Evolutionary conservation across 1,140 invertebrate genomes (phyloP), one percentile per base, ranked within the genome.

Genomic region (Ooceraea biroi): DNA sequence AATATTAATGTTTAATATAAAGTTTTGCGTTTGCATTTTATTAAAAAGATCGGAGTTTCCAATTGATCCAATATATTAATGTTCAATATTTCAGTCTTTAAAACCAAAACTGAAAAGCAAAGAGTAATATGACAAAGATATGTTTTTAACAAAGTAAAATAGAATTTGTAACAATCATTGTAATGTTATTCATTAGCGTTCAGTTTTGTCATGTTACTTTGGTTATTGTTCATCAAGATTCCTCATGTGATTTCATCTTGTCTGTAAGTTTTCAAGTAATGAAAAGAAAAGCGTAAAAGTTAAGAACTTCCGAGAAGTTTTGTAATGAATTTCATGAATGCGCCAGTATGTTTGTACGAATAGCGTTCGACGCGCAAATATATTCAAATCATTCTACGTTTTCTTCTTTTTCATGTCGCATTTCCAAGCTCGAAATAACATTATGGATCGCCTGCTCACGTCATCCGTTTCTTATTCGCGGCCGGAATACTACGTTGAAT

Each of bases 391-490:
- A 69, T 78, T 69, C 61, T 48, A 63, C 50, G 55, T 65, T 57
- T 30, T 57, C 12, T 57, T 68, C 48, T 69, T 80, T 71, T 80
- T 44, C 50, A 69, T 57, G 50, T 80, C 50, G 76, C 76, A 80
- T 58, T 57, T 71, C 65, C 65, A 80, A 71, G 69, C 76, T 69
- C 65, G 50, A 80, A 80, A 80, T 80, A 80, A 80, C 76, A 80
- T 80, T 80, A 80, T 80, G 52, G 76, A 80, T 80, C 65, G 65
- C 36, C 63, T 27, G 50, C 36, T 78, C 76, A 69, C 76, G 76
- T 80, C 76, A 80, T 80, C 17, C 65, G 50, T 71, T 71, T 80
- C 76, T 80, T 71, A 80, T 80, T 80, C 65, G 76, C 50, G 48
- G 50, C 50, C 65, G 22, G 76, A 80, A 80, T 80, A 46, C 65